These are phyloP conservation scores for Aphelinus certus DNA, from an alignment of 1,140 invertebrate genomes.

Conservation along the genomic window DNA sequence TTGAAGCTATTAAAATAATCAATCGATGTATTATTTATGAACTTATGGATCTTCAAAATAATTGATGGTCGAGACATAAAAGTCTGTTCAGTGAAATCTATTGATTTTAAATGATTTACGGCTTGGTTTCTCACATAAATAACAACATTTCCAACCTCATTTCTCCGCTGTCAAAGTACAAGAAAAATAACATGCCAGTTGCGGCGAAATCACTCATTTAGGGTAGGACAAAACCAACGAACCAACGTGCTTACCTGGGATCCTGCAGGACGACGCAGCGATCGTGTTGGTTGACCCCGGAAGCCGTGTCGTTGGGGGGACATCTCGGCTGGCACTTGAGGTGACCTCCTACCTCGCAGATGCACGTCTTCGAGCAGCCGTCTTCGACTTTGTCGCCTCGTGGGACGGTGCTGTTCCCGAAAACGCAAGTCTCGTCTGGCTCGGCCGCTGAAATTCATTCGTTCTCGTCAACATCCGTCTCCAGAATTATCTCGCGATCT, in stretches of 20 bases:
- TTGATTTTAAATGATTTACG: too few relatives aligned
- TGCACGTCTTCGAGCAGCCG: slow-evolving; percentile 80
- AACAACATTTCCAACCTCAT: too few relatives aligned
- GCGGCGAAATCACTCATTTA: background rate
- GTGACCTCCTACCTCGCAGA: slow-evolving; percentile 77
- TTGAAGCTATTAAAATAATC: slow-evolving; percentile 3
- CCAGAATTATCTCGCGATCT: too few relatives aligned
- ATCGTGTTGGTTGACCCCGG: slow-evolving; percentile 57
- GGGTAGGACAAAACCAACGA: too few relatives aligned
- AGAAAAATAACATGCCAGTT: slow-evolving; percentile 18
- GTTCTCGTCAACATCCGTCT: too few relatives aligned
- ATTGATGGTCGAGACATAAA: too few relatives aligned
- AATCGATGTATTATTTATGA: too few relatives aligned
- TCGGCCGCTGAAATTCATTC: slow-evolving; percentile 46
- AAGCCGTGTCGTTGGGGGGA: slow-evolving; percentile 60
- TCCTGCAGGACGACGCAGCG: slow-evolving; percentile 58
- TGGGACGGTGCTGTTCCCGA: slow-evolving; percentile 78
- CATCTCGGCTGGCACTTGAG: slow-evolving; percentile 78
- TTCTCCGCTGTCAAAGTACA: background rate
- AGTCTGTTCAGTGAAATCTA: too few relatives aligned
- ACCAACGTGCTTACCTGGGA: slow-evolving; percentile 47
- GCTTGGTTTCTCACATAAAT: too few relatives aligned
- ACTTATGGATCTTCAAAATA: too few relatives aligned
- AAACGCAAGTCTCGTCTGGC: slow-evolving; percentile 74
- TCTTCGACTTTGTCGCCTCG: slow-evolving; percentile 79